Conservation (phyloP, 2,113 vertebrate genomes). For the Gymnocephalus cernua region DNA sequence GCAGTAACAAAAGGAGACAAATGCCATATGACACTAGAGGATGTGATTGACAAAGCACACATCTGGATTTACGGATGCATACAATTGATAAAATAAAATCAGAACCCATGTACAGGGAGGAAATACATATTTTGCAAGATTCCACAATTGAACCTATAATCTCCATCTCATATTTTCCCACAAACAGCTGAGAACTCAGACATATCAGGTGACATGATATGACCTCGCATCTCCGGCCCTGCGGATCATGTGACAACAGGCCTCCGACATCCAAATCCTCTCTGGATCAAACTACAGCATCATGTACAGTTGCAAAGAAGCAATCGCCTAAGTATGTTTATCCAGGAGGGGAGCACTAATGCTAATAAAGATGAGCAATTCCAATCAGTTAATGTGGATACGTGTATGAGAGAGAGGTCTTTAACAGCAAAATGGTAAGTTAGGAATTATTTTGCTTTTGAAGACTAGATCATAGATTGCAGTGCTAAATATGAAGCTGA, state of each 20-base stretch:
- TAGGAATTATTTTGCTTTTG: slow-evolving; percentile 43
- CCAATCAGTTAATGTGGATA: slow-evolving; percentile 76
- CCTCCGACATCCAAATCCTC: slow-evolving; percentile 73
- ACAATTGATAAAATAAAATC: slow-evolving; percentile 36
- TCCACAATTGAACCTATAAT: slow-evolving; percentile 69
- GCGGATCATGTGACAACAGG: slow-evolving; percentile 72
- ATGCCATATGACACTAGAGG: slow-evolving; percentile 26
- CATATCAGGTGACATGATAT: slow-evolving; percentile 70
- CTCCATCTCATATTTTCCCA: slow-evolving; percentile 60
- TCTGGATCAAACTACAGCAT: slow-evolving; percentile 72
- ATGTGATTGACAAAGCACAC: slow-evolving; percentile 41
- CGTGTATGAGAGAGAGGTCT: slow-evolving; percentile 26
- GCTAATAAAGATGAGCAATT: slow-evolving; percentile 75
- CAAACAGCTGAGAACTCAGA: slow-evolving; percentile 71
- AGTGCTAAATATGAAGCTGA: slow-evolving; percentile 22
- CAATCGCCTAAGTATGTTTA: slow-evolving; percentile 77
- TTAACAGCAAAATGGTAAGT: slow-evolving; percentile 40
- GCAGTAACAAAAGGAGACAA: slow-evolving; percentile 18
- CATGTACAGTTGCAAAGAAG: slow-evolving; percentile 63
- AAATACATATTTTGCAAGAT: slow-evolving; percentile 53
- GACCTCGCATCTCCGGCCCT: slow-evolving; percentile 57
- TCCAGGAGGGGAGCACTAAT: slow-evolving; percentile 57
- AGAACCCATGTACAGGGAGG: slow-evolving; percentile 33
- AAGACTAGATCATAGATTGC: slow-evolving; percentile 30
- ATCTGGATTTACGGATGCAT: slow-evolving; percentile 49